These are phyloP conservation scores for Ceratitis capitata DNA, from an alignment of 1,140 invertebrate genomes.

Conservation along the genomic window DNA sequence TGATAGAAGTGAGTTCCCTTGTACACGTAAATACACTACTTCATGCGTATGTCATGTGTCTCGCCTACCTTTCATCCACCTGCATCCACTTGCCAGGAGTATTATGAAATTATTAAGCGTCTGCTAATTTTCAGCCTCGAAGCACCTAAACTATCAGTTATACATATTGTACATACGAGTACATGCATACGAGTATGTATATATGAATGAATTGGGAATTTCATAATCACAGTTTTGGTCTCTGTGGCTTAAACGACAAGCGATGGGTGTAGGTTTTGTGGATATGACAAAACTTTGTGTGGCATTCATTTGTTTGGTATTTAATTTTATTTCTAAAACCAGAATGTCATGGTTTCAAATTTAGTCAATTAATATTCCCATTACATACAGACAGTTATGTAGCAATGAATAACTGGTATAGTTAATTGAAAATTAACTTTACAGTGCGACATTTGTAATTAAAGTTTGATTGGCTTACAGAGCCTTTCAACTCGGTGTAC, in stretches of 20 bases:
- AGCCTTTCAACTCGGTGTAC: too few species aligned
- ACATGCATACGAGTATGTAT: too few species aligned
- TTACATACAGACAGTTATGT: neutral
- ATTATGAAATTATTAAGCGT: neutral
- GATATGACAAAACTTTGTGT: neutral
- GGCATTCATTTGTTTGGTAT: neutral
- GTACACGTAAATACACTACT: too few species aligned
- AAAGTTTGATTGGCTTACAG: too few species aligned
- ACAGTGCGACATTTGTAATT: too few species aligned
- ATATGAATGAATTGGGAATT: too few species aligned
- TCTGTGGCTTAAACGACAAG: neutral
- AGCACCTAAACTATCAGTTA: neutral
- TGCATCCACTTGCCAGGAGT: neutral
- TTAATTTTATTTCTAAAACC: slow-evolving; percentile 15
- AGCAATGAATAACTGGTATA: too few species aligned
- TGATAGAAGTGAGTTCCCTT: neutral
- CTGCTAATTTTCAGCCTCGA: neutral
- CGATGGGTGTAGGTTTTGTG: neutral
- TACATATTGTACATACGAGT: too few species aligned
- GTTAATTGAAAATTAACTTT: too few species aligned
- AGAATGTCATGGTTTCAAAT: slow-evolving; percentile 3
- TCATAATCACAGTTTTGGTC: neutral
- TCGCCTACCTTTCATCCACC: neutral
- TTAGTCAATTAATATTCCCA: slow-evolving; percentile 9
- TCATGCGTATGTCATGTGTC: neutral